Conservation (phyloP, 2,888 invertebrate species). For the Temnothorax ravouxi region DNA sequence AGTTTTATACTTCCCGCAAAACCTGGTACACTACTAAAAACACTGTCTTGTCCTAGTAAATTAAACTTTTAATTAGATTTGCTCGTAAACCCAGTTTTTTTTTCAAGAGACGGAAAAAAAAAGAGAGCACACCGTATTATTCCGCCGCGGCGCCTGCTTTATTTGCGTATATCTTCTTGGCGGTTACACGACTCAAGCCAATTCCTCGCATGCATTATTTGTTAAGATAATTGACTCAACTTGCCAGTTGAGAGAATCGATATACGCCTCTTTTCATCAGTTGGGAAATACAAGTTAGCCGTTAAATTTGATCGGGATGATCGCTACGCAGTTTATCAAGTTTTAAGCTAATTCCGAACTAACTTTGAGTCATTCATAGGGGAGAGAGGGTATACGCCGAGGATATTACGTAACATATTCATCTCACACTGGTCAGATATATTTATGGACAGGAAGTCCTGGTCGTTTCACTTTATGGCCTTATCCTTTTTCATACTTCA, state of each 20-base stretch:
- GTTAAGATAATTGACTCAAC: constrained; percentile 46
- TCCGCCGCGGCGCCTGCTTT: not conserved
- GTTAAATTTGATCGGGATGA: constrained; percentile 29
- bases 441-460: constrained; percentile 34
- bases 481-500: constrained; percentile 48
- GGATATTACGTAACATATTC: constrained; percentile 20
- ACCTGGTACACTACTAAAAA: constrained; percentile 19
- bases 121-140: not conserved
- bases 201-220: constrained; percentile 25
- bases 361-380: not conserved
- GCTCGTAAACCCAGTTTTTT: constrained; percentile 34
- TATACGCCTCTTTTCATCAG: constrained; percentile 37
- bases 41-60: constrained; percentile 41
- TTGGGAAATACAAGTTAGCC: constrained; percentile 44
- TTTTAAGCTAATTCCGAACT: constrained; percentile 45
- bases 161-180: constrained; percentile 37
- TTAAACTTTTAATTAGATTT: constrained; percentile 52
- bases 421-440: constrained; percentile 26
- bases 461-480: constrained; percentile 23
- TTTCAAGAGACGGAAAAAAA: not conserved
- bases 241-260: constrained; percentile 3
- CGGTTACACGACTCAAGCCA: constrained; percentile 19
- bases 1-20: constrained; percentile 21
- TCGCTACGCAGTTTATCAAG: constrained; percentile 48
- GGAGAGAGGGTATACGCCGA: not conserved